phyloP scores from a whole-genome alignment of 2,797 vertebrate species.

The Atherinosoma microstoma region DNA sequence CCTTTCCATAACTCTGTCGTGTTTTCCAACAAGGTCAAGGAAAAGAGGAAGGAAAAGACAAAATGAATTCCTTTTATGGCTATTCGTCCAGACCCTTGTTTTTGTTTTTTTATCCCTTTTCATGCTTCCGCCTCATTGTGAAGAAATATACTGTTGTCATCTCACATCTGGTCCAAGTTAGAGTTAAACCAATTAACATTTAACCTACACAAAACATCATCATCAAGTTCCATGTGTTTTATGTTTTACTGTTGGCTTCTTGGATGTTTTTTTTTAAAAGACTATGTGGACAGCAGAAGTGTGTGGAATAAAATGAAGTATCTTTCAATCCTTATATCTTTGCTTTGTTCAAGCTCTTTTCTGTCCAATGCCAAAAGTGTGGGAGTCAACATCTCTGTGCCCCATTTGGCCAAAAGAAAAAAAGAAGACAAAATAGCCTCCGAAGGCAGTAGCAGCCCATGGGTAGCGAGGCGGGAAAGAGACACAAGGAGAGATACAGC shows the following conservation, averaged over 20 bases:
- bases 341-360: background rate
- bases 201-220: background rate
- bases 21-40: no score
- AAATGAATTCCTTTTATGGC: background rate
- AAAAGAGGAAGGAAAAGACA: no score
- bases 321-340: background rate
- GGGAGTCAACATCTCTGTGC: constrained; percentile 2
- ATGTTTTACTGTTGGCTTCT: background rate
- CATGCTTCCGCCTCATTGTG: background rate
- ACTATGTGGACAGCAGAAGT: background rate
- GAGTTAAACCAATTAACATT: background rate
- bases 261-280: background rate
- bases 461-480: background rate
- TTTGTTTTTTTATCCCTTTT: background rate
- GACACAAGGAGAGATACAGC: constrained; percentile 1
- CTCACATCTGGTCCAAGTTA: background rate
- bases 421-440: background rate
- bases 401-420: background rate
- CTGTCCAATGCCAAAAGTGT: background rate
- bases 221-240: background rate
- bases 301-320: background rate
- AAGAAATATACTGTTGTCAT: background rate
- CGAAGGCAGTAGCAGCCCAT: background rate
- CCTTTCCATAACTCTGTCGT: no score
- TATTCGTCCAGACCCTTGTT: no score